Conservation (phyloP, 2,888 invertebrate species). For the Plagodis pulveraria region DNA sequence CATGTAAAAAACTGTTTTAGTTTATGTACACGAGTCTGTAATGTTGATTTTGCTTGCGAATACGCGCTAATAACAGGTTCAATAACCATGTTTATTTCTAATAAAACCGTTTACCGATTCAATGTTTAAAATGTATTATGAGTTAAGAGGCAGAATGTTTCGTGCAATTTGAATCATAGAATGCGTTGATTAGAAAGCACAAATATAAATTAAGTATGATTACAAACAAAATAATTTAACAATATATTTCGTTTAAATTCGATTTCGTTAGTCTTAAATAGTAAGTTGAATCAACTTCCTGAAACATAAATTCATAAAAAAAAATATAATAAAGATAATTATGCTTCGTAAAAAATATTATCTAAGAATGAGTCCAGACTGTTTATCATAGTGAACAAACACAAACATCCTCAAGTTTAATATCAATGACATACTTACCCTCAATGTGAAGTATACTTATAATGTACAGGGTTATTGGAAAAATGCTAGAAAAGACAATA, state of each 20-base stretch:
- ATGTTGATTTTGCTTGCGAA: slow-evolving; percentile 42
- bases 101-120: too few species aligned
- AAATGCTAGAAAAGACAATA: too few species aligned
- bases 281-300: neutral
- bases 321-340: too few species aligned
- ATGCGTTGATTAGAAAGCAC: slow-evolving; percentile 46
- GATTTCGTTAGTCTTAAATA: neutral
- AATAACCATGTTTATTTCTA: neutral
- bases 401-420: too few species aligned
- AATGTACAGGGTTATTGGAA: too few species aligned
- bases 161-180: slow-evolving; percentile 8
- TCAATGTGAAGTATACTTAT: too few species aligned
- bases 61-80: neutral
- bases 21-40: slow-evolving; percentile 44
- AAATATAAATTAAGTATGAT: slow-evolving; percentile 36
- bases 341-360: too few species aligned
- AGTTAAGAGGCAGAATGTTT: slow-evolving; percentile 23
- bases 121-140: too few species aligned
- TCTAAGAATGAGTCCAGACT: too few species aligned
- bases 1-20: slow-evolving; percentile 68
- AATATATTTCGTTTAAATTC: slow-evolving; percentile 2
- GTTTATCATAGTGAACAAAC: too few species aligned
- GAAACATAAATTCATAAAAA: too few species aligned
- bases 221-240: neutral
- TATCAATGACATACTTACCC: too few species aligned